Percentiles rank a stretch among this genome's conserved stretches.
Evolutionary conservation across 2,888 invertebrate genomes (phyloP).

Genomic region (Spicauda simplicius): DNA sequence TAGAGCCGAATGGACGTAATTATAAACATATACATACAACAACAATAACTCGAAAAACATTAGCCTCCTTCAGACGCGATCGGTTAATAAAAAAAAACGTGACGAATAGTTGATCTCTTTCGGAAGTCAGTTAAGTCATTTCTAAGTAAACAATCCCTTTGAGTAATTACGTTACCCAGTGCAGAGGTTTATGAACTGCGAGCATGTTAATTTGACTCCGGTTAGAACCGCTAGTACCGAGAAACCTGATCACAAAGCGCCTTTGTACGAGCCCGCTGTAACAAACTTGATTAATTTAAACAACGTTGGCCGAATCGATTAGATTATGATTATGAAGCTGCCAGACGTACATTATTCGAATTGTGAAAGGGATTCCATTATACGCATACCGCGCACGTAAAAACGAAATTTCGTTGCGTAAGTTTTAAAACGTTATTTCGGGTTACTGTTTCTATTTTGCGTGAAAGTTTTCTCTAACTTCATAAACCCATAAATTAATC

Average conservation of each 20-base stretch:
- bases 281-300: slow-evolving; percentile 27
- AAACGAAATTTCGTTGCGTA: neutral
- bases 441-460: too few species aligned
- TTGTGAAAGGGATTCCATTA: slow-evolving; percentile 7
- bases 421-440: too few species aligned
- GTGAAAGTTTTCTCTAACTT: too few species aligned
- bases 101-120: too few species aligned
- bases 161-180: neutral
- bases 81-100: too few species aligned
- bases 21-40: too few species aligned
- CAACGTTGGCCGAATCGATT: slow-evolving; percentile 22
- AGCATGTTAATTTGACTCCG: slow-evolving; percentile 17
- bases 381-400: neutral
- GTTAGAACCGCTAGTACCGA: slow-evolving; percentile 1
- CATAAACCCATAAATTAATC: too few species aligned
- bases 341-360: slow-evolving; percentile 9
- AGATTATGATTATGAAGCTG: slow-evolving; percentile 15
- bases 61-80: too few species aligned
- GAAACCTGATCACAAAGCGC: slow-evolving; percentile 19
- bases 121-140: too few species aligned
- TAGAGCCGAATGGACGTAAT: too few species aligned
- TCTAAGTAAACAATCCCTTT: neutral
- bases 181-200: slow-evolving; percentile 9
- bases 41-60: too few species aligned
- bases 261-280: slow-evolving; percentile 9